Evolutionary conservation across 2,888 invertebrate species (phyloP).

Genomic region (Drosophila koepferae): DNA sequence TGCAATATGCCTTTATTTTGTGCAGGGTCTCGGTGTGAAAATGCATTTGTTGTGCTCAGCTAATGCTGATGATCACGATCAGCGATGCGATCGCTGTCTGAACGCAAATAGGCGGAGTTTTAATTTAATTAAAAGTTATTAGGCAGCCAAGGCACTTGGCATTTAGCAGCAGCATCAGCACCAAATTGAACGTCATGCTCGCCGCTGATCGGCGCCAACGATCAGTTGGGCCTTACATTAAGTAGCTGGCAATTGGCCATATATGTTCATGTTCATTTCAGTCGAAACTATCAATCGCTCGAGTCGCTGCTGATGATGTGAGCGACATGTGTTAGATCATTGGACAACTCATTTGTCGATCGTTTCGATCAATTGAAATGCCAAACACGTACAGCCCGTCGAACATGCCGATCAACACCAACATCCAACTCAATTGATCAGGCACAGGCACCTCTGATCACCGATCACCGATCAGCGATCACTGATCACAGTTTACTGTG

Average conservation of each 20-base stretch:
- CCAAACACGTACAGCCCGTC: conserved; percentile 73
- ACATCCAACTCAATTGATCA: conserved; percentile 32
- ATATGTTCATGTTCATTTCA: conserved; percentile 23
- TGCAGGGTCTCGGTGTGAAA: conserved; percentile 61
- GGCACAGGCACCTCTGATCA: conserved; percentile 17
- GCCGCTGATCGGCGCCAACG: conserved; percentile 17
- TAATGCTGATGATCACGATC: conserved; percentile 64
- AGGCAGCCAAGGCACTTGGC: conserved; percentile 53
- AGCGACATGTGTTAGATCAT: conserved; percentile 73
- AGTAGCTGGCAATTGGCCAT: conserved; percentile 70
- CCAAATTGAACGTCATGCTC: conserved; percentile 17
- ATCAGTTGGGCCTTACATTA: conserved; percentile 47
- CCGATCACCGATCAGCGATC: conserved; percentile 19
- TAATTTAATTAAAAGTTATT: conserved; percentile 82
- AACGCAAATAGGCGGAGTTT: conserved; percentile 78
- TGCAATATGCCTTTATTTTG: conserved; percentile 21
- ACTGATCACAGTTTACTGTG: conserved; percentile 23
- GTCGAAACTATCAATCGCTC: conserved; percentile 35
- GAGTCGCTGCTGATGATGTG: conserved; percentile 58
- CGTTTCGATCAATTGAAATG: conserved; percentile 63
- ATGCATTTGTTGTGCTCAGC: conserved; percentile 68
- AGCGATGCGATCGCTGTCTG: conserved; percentile 43
- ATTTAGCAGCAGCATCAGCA: conserved; percentile 38
- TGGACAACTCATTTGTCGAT: conserved; percentile 77
- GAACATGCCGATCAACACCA: conserved; percentile 78